Conservation (phyloP, 1,140 invertebrate genomes). For the Formica selysi region DNA sequence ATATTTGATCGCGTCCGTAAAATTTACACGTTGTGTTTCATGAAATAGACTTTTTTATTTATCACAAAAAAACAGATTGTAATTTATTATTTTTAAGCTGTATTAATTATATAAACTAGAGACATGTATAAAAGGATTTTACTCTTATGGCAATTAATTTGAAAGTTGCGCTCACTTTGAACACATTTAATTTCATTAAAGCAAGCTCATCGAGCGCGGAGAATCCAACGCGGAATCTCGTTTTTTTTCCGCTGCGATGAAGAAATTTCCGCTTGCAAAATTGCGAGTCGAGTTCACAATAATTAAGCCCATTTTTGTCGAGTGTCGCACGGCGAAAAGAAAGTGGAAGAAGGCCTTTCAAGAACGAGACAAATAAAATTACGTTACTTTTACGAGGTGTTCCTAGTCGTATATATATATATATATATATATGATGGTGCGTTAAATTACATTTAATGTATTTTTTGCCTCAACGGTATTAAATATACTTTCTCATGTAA, state of each 20-base stretch:
- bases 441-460: conserved; percentile 45
- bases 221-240: neutral
- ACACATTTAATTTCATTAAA: conserved; percentile 49
- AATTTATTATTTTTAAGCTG: neutral
- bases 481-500: conserved; percentile 35
- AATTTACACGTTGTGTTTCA: neutral
- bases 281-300: conserved; percentile 23
- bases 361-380: conserved; percentile 16
- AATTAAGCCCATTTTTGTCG: conserved; percentile 50
- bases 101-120: neutral
- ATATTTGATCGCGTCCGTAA: neutral
- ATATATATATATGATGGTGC: neutral
- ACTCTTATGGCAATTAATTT: conserved; percentile 34
- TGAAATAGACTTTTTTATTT: neutral
- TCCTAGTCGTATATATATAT: conserved; percentile 29
- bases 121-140: neutral
- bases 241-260: conserved; percentile 29
- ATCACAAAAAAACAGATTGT: neutral
- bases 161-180: conserved; percentile 27
- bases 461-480: conserved; percentile 10
- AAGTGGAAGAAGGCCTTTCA: conserved; percentile 36
- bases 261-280: conserved; percentile 58
- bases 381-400: conserved; percentile 21
- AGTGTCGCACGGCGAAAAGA: conserved; percentile 38
- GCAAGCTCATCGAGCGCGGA: neutral